phyloP scores from a whole-genome alignment of 2,113 vertebrate species.

The Oostethus manadensis region DNA sequence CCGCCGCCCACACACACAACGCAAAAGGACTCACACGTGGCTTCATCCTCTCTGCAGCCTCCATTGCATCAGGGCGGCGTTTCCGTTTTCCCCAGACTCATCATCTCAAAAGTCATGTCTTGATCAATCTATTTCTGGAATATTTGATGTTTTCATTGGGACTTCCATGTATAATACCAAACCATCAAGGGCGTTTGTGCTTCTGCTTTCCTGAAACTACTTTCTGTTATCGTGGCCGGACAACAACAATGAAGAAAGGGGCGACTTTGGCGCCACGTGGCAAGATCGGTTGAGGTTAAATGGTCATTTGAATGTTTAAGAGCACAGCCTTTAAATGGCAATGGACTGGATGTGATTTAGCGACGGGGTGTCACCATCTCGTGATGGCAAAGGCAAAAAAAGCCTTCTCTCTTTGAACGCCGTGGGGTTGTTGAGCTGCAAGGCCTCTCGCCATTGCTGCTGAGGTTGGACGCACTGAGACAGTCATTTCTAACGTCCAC shows the following conservation, averaged over 20 bases:
- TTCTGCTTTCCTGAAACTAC: background rate
- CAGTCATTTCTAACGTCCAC: no score
- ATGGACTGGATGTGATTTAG: no score
- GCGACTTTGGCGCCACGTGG: no score
- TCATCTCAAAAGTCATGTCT: constrained; percentile 2
- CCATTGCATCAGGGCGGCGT: constrained; percentile 37
- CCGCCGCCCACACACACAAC: background rate
- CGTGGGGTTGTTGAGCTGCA: no score
- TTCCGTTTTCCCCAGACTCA: constrained; percentile 11
- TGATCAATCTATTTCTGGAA: background rate
- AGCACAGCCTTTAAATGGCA: no score
- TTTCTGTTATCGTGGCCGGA: background rate
- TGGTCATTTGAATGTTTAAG: background rate
- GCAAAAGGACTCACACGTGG: constrained; percentile 2
- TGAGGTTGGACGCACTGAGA: no score
- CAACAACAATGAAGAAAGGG: background rate
- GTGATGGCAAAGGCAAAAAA: no score
- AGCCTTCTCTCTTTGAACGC: no score
- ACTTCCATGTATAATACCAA: no score
- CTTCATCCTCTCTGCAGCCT: background rate
- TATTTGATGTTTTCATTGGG: constrained; percentile 17
- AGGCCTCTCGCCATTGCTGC: no score
- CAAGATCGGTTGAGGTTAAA: background rate
- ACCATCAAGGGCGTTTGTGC: background rate
- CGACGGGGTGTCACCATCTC: no score